Conservation (phyloP, 30 jellyfish, hydroid and myxozoan genomes). For the Calvadosia cruxmelitensis region DNA sequence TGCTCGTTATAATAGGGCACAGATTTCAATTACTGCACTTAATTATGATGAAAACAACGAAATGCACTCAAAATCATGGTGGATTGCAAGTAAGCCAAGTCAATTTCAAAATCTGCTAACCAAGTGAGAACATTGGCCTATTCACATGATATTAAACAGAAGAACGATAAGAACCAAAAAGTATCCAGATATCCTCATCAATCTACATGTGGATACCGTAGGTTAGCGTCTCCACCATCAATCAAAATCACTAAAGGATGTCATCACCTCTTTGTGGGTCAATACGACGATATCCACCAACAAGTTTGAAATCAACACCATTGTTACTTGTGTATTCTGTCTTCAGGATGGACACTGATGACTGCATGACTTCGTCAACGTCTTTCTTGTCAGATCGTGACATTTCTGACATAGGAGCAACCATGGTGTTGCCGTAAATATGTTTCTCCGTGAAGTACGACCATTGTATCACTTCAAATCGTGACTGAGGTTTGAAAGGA, state of each 20-base stretch:
- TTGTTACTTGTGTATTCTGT: constrained; percentile 8
- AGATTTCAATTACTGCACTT: too few species aligned
- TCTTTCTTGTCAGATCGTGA: constrained; percentile 40
- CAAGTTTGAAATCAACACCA: constrained; percentile 11
- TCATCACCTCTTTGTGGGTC: constrained; percentile 90
- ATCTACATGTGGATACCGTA: too few species aligned
- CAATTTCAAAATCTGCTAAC: too few species aligned
- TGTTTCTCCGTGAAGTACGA: constrained; percentile 47
- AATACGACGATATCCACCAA: constrained; percentile 81
- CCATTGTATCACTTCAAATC: constrained; percentile 96
- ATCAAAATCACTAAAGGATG: too few species aligned
- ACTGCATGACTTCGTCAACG: constrained; percentile 42
- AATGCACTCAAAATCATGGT: too few species aligned
- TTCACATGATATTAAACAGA: too few species aligned
- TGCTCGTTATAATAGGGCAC: too few species aligned
- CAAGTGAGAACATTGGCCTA: too few species aligned
- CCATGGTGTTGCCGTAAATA: constrained; percentile 42
- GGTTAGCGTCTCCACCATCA: too few species aligned
- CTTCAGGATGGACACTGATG: constrained; percentile 32
- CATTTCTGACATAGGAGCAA: constrained; percentile 54
- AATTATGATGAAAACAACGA: too few species aligned
- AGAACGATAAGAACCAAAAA: background rate
- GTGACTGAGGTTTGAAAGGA: constrained; percentile 77
- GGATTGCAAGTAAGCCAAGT: too few species aligned
- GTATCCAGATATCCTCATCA: too few species aligned